Percentiles rank a stretch among this genome's conserved stretches.
Conservation (phyloP, 2,797 vertebrate species). For the Microctenopoma stevenorrisi region DNA sequence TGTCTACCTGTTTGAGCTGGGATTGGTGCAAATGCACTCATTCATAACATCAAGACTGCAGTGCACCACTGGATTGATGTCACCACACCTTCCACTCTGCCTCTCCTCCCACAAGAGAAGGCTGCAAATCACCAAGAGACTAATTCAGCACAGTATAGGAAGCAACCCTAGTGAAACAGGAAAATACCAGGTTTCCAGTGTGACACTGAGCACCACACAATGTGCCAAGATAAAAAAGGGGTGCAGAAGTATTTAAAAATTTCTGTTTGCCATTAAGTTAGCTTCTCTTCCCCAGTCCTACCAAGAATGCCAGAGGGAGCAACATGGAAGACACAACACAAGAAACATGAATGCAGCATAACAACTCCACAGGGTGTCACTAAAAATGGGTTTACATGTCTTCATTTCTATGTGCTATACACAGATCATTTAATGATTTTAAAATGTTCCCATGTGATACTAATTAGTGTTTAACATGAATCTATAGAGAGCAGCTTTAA, state of each 20-base stretch:
- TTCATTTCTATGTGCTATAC: neutral
- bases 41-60: neutral
- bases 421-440: neutral
- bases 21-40: neutral
- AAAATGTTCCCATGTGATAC: constrained; percentile 1
- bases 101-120: neutral
- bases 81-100: neutral
- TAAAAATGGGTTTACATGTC: neutral
- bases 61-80: neutral
- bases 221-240: neutral
- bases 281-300: neutral
- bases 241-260: neutral
- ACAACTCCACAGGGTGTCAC: neutral
- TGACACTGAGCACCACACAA: neutral
- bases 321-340: neutral
- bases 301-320: neutral
- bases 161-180: neutral
- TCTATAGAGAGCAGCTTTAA: neutral
- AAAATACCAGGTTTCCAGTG: neutral
- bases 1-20: neutral
- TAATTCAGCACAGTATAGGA: neutral
- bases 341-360: neutral
- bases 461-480: neutral
- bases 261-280: neutral
- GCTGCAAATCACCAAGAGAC: neutral